Percentiles rank a stretch among this genome's conserved stretches.
Evolutionary conservation across 2,888 invertebrate species (phyloP).

Genomic region (Meta bourneti): DNA sequence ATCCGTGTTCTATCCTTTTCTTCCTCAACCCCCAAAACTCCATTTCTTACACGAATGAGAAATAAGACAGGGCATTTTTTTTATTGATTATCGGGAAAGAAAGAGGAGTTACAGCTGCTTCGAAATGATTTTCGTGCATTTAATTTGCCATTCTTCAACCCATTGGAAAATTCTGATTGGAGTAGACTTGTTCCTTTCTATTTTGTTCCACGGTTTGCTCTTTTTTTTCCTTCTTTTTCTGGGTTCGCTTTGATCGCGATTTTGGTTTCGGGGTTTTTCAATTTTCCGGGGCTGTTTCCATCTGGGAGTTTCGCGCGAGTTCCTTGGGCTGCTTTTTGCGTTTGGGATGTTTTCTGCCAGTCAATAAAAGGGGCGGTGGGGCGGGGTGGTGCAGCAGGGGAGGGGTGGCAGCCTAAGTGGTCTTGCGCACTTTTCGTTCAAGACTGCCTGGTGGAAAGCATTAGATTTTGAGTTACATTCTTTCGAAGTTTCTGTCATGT

Average conservation of each 20-base stretch:
- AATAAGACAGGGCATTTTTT: constrained; percentile 4
- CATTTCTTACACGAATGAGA: not conserved
- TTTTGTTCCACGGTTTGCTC: not conserved
- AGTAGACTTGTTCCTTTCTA: not conserved
- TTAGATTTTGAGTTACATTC: no score
- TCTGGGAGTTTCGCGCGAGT: not conserved
- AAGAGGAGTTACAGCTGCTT: not conserved
- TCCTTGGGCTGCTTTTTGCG: not conserved
- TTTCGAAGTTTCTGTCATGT: no score
- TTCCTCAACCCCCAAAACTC: not conserved
- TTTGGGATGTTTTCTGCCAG: not conserved
- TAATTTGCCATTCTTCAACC: not conserved
- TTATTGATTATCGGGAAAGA: constrained; percentile 14
- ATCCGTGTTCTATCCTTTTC: not conserved
- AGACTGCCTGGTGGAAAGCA: no score
- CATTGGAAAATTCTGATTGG: not conserved
- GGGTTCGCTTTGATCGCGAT: not conserved
- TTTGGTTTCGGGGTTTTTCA: not conserved
- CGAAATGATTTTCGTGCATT: constrained; percentile 1
- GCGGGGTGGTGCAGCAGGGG: not conserved
- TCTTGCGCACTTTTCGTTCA: no score
- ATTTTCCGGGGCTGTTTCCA: not conserved
- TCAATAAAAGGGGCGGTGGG: not conserved
- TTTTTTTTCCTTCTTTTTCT: not conserved
- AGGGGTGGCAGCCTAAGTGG: no score